Base-by-base conservation (phyloP, 2,797 vertebrate species). In the Danio albolineatus region DNA sequence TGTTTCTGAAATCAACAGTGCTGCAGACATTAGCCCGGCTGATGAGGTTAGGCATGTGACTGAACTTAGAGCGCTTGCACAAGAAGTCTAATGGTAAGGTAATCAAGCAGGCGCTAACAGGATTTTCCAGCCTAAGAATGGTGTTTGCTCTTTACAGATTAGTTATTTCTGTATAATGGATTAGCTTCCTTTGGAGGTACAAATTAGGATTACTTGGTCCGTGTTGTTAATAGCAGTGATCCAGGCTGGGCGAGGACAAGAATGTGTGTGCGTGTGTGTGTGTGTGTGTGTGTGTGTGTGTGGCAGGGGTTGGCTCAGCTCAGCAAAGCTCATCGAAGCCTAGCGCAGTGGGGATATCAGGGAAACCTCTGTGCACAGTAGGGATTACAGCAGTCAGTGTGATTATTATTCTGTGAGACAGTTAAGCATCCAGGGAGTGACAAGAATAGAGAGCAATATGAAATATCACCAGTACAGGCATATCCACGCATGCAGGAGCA, bases 181-280 rank as follows among this genome's bases (percentile, higher is more conserved):
- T 85, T 85, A 80, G 62, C 80, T 85, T 80, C 78, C 61, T 80
- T 85, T 74, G 69, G 69, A 69, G 73, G 49, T 12, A 66, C 83
- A 85, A 85, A 82, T 82, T 82, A 80, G 78, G 80, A 82, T 82
- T 77, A 85, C 69, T 73, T 66, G 38, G 36, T 44, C 61, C 6
- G 7, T 69, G 66, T 82, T 79, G 76, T 77, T 69, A 82, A 71
- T 67, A 73, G 74, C 77, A 78, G 80, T 77, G 73, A 70, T 79
- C 62, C 62, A 36, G 61, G 53, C 49, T 10, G 67, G 59, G 44
- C 6, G 14, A 74, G 64, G 49, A 74, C 21, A 39, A 28, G 57
- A 21, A 65, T 76, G 48, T 71, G 46, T 76, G 77, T 48, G 72
- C 17, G 4, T 74, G 54, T 71, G 59, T 56, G 38, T 28, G 54